Percentiles rank a stretch among this genome's conserved stretches.
Evolutionary conservation across 2,888 invertebrate genomes (phyloP).

Genomic region (Rhimphoctona megacephalus): DNA sequence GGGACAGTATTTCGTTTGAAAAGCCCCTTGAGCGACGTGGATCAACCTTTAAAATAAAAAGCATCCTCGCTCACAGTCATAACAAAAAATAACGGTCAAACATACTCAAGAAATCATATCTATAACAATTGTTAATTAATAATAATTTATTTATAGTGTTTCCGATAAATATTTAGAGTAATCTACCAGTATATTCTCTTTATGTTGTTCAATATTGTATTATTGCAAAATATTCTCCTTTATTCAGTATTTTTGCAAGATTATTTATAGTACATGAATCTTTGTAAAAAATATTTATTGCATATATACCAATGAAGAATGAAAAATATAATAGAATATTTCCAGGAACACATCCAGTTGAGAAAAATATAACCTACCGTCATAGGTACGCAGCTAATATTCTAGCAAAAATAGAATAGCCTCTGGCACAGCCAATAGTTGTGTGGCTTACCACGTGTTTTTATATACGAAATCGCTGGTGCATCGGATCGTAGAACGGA

Average conservation of each 20-base stretch:
- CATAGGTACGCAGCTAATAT: not conserved
- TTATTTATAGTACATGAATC: not conserved
- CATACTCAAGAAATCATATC: not conserved
- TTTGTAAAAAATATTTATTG: not conserved
- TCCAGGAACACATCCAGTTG: not conserved
- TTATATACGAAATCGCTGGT: not conserved
- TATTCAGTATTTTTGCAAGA: not conserved
- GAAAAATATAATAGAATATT: not conserved
- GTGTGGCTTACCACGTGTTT: not conserved
- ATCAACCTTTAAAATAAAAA: conserved; percentile 40
- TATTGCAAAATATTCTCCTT: not conserved
- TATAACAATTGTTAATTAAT: not conserved
- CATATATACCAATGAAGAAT: not conserved
- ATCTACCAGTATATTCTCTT: no score
- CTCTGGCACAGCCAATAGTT: not conserved
- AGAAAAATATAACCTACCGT: not conserved
- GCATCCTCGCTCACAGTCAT: not conserved
- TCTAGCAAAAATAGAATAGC: not conserved
- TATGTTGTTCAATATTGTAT: no score
- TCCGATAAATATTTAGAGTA: no score
- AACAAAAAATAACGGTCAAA: conserved; percentile 29
- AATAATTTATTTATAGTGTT: not conserved
- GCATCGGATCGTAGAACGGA: not conserved
- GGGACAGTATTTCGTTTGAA: no score
- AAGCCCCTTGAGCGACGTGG: conserved; percentile 42